These are phyloP conservation scores for Prolemur simus DNA, from an alignment of 2,113 vertebrate species.

Conservation along the genomic window DNA sequence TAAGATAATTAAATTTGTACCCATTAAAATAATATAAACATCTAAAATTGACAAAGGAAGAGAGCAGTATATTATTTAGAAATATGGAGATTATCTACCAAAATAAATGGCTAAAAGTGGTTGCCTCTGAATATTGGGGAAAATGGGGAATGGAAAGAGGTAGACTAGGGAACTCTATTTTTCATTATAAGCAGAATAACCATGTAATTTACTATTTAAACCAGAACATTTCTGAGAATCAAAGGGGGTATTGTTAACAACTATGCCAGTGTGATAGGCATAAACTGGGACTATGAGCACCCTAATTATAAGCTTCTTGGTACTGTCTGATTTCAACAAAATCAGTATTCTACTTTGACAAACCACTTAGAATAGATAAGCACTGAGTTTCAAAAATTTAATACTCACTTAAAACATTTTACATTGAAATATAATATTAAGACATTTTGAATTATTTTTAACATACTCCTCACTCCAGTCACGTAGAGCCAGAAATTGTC, in stretches of 20 bases:
- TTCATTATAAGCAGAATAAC: not conserved
- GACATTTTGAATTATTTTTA: not conserved
- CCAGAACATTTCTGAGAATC: not conserved
- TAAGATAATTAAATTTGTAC: not conserved
- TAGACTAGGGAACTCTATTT: not conserved
- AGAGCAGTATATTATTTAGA: not conserved
- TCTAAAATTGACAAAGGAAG: not conserved
- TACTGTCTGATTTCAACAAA: not conserved
- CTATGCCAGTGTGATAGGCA: not conserved
- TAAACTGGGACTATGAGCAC: not conserved
- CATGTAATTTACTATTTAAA: not conserved
- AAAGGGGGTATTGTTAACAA: not conserved
- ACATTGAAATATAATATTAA: slow-evolving; percentile 56
- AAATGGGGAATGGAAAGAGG: not conserved
- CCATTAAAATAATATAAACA: not conserved
- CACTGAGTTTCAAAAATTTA: not conserved
- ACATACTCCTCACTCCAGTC: not conserved
- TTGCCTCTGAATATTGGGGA: not conserved
- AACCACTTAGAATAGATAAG: not conserved
- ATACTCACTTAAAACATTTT: slow-evolving; percentile 69
- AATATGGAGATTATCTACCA: slow-evolving; percentile 49
- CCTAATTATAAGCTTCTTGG: not conserved
- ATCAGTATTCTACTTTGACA: not conserved
- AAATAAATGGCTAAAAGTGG: not conserved
- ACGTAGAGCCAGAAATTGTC: not conserved